These are phyloP conservation scores for Luscinia megarhynchos DNA, from an alignment of 2,797 vertebrate species.

Conservation along the genomic window DNA sequence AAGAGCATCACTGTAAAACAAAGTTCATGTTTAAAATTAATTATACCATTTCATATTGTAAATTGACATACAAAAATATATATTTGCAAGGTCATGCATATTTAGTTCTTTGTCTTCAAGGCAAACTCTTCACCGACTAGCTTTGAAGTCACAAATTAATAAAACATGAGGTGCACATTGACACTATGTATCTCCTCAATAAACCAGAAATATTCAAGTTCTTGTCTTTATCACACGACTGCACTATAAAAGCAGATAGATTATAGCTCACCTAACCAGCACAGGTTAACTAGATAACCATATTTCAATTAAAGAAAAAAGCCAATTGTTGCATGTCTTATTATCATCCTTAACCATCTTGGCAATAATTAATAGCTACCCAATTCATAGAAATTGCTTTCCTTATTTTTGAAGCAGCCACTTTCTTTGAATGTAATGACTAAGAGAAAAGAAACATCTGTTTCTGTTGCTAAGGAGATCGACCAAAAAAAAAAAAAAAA, in stretches of 20 bases:
- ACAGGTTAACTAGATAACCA: slow-evolving; percentile 63
- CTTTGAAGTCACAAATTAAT: slow-evolving; percentile 39
- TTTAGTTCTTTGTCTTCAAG: slow-evolving; percentile 45
- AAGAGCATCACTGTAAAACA: not conserved
- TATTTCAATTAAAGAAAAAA: slow-evolving; percentile 75
- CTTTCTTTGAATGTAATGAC: slow-evolving; percentile 79
- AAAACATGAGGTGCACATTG: slow-evolving; percentile 57
- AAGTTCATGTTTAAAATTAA: not conserved
- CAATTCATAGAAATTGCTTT: slow-evolving; percentile 76
- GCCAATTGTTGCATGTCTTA: slow-evolving; percentile 73
- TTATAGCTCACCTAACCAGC: slow-evolving; percentile 69
- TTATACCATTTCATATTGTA: not conserved
- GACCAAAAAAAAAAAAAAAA: not conserved
- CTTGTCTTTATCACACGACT: slow-evolving; percentile 54
- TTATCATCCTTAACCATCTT: slow-evolving; percentile 78
- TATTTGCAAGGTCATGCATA: not conserved
- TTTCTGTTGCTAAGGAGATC: slow-evolving; percentile 80
- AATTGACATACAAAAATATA: not conserved
- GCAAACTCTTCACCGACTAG: slow-evolving; percentile 20
- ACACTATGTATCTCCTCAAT: slow-evolving; percentile 56
- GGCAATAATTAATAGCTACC: slow-evolving; percentile 79
- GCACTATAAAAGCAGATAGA: slow-evolving; percentile 7
- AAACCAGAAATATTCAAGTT: slow-evolving; percentile 68
- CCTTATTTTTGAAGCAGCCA: slow-evolving; percentile 80
- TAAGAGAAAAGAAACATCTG: slow-evolving; percentile 82